Evolutionary conservation across 2,797 vertebrate genomes (phyloP).

Genomic region (Acrossocheilus fasciatus): DNA sequence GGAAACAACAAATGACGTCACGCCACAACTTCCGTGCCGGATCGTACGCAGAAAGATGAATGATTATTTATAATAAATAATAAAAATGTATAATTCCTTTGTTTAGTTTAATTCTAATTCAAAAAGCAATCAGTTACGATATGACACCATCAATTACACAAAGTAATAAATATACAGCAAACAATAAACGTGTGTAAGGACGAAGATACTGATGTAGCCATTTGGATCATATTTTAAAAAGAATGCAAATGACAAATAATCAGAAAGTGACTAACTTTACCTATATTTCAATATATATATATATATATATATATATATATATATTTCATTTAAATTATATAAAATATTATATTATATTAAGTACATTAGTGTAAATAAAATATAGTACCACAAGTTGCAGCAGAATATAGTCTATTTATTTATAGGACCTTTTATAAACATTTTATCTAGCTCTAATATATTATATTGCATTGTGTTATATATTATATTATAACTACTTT

Average conservation of each 20-base stretch:
- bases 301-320: too few species aligned
- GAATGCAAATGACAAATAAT: background rate
- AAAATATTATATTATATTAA: background rate
- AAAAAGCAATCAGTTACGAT: background rate
- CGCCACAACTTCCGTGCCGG: conserved; percentile 30
- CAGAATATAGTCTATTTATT: background rate
- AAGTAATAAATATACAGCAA: background rate
- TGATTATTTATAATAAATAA: background rate
- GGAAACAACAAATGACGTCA: conserved; percentile 63
- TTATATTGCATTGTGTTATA: background rate
- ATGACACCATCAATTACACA: background rate
- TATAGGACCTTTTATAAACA: too few species aligned
- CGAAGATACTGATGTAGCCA: background rate
- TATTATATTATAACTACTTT: background rate
- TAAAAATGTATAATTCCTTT: background rate
- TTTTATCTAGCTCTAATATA: too few species aligned
- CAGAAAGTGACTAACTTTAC: background rate
- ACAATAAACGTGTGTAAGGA: background rate
- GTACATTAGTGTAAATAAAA: background rate
- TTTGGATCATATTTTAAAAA: background rate
- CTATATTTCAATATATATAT: background rate
- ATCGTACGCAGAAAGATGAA: background rate
- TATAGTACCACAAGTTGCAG: background rate
- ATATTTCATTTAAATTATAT: background rate
- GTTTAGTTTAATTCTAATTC: background rate